These are phyloP conservation scores for Luscinia megarhynchos DNA, from an alignment of 2,797 vertebrate species.

Conservation along the genomic window DNA sequence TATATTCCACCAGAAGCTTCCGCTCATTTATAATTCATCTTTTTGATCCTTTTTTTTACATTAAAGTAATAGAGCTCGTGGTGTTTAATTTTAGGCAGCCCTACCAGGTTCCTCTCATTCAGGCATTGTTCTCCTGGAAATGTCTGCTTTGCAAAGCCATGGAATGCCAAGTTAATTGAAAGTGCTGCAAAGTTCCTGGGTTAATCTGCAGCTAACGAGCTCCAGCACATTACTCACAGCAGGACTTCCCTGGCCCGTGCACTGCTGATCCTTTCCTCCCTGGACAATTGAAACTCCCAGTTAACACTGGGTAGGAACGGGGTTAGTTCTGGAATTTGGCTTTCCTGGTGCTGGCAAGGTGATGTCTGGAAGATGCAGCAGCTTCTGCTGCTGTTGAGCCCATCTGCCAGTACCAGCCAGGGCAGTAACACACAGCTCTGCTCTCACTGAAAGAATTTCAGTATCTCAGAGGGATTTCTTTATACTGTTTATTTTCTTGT, in stretches of 20 bases:
- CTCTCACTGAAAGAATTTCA: background rate
- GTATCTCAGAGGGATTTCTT: background rate
- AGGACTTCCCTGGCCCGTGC: background rate
- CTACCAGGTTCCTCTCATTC: background rate
- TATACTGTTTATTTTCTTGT: background rate
- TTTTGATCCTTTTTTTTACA: background rate
- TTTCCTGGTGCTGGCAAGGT: background rate
- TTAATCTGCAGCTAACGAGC: background rate
- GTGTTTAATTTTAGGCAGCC: background rate
- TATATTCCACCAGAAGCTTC: background rate
- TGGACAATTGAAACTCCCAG: background rate
- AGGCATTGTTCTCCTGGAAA: background rate
- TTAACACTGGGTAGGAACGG: rapidly evolving
- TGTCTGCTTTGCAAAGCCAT: background rate
- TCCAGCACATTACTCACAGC: background rate
- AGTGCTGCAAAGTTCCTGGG: background rate
- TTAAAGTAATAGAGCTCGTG: background rate
- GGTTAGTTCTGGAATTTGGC: background rate
- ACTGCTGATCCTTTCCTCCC: background rate
- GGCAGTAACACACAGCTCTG: background rate
- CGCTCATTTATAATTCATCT: background rate
- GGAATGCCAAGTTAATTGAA: background rate
- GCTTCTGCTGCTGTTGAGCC: background rate
- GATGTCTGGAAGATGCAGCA: background rate
- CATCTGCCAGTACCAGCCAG: background rate